phyloP scores from a whole-genome alignment of 2,113 vertebrate species.

The crab-eating macaque (Macaca fascicularis) region T2T-MFA8v1.1 NC_088394.1:70816501-70817000 shows the following conservation, averaged over 20 bases:
- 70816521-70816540: too few relatives aligned
- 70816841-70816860: background rate
- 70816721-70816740: too few relatives aligned
- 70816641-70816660: background rate
- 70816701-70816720: too few relatives aligned
- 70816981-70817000: slow-evolving; percentile 7
- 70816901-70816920: background rate
- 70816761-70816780: background rate
- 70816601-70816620: background rate
- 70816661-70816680: background rate
- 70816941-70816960: background rate
- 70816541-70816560: background rate
- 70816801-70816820: background rate
- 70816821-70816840: slow-evolving; percentile 9
- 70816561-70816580: background rate
- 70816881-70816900: background rate
- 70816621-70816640: background rate
- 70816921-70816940: background rate
- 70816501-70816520: too few relatives aligned
- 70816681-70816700: background rate
- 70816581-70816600: background rate
- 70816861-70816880: background rate
- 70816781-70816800: background rate
- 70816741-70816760: too few relatives aligned
- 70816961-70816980: background rate